phyloP scores from a whole-genome alignment of 2,888 invertebrate species.

The Tetrapedia diversipes region DNA sequence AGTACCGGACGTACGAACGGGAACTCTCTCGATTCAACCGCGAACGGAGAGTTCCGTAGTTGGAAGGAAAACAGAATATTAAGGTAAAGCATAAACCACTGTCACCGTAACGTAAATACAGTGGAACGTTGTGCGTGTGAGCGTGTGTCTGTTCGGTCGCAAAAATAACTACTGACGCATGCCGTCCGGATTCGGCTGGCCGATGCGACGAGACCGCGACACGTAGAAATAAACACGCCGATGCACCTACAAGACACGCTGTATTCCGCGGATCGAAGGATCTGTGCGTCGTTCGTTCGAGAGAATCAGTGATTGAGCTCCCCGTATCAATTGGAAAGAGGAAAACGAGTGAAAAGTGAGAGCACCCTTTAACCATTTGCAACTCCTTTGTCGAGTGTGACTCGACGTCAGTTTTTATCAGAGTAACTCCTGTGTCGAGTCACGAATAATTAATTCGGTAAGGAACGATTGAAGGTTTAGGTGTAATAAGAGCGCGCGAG shows the following conservation, averaged over 20 bases:
- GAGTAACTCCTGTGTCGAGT: no score
- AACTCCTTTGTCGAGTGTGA: no score
- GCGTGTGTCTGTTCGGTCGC: slow-evolving; percentile 57
- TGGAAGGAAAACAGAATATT: slow-evolving; percentile 47
- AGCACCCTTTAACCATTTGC: no score
- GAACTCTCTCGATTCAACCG: background rate
- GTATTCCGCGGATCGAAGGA: slow-evolving; percentile 27
- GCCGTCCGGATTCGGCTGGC: slow-evolving; percentile 70
- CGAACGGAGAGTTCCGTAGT: slow-evolving; percentile 41
- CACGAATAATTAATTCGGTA: no score
- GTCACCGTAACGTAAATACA: slow-evolving; percentile 57
- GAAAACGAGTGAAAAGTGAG: no score
- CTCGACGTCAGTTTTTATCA: no score
- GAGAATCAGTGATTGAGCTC: no score
- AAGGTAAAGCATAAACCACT: slow-evolving; percentile 57
- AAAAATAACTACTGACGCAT: slow-evolving; percentile 81
- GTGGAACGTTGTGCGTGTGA: slow-evolving; percentile 42
- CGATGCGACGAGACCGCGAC: slow-evolving; percentile 66
- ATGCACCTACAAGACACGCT: slow-evolving; percentile 62
- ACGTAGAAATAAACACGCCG: slow-evolving; percentile 68
- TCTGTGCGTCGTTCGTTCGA: background rate
- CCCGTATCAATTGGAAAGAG: no score
- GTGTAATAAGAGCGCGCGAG: no score
- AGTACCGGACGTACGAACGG: background rate
- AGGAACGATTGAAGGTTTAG: no score